Conservation (phyloP, 2,797 vertebrate species). For the Sphaeramia orbicularis region DNA sequence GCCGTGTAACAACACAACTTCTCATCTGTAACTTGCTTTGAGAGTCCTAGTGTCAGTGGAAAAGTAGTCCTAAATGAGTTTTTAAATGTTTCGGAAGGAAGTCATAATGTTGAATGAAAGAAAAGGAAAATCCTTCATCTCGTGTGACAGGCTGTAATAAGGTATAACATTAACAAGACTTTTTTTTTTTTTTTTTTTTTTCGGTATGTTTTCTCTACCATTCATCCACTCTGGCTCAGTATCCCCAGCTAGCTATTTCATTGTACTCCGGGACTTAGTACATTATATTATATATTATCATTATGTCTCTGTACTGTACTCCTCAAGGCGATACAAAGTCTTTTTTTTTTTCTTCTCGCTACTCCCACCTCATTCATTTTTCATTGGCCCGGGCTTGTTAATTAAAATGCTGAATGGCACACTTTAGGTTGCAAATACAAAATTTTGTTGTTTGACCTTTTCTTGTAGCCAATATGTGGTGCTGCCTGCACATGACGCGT, state of each 20-base stretch:
- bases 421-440: conserved; percentile 78
- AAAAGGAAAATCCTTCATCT: conserved; percentile 42
- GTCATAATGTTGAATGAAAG: conserved; percentile 21
- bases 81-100: conserved; percentile 28
- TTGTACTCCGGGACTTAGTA: conserved; percentile 56
- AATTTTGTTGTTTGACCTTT: conserved; percentile 82
- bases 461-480: conserved; percentile 68
- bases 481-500: conserved; percentile 57
- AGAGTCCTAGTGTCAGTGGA: background rate
- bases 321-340: conserved; percentile 73
- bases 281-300: no score
- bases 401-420: conserved; percentile 84
- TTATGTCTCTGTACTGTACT: conserved; percentile 66
- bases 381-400: conserved; percentile 70
- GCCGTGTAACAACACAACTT: background rate
- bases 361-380: conserved; percentile 73
- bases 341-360: conserved; percentile 30
- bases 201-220: conserved; percentile 44
- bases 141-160: conserved; percentile 49
- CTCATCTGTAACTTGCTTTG: background rate
- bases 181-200: conserved; percentile 22
- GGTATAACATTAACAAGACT: conserved; percentile 46
- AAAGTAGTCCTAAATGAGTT: conserved; percentile 30
- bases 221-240: conserved; percentile 47
- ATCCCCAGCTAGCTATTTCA: conserved; percentile 53